These are phyloP conservation scores for Sprattus sprattus DNA, from an alignment of 2,113 vertebrate genomes.

Conservation along the genomic window DNA sequence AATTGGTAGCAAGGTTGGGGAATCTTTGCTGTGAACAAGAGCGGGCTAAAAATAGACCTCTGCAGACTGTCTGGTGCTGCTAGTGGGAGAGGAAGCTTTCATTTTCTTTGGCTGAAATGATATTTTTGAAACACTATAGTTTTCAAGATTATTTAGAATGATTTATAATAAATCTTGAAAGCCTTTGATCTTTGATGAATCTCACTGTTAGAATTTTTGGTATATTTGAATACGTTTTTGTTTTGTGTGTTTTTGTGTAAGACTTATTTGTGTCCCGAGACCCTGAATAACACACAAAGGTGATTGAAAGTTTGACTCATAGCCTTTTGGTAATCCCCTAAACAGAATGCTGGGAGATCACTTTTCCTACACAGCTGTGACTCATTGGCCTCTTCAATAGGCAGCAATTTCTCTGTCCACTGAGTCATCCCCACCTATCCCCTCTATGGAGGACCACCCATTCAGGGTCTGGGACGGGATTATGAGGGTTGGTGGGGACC, in stretches of 20 bases:
- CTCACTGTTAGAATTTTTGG: neutral
- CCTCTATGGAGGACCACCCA: conserved; percentile 53
- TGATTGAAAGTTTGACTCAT: neutral
- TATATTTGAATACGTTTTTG: neutral
- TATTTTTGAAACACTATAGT: neutral
- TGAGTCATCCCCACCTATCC: conserved; percentile 47
- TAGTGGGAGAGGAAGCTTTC: neutral
- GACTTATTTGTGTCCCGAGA: neutral
- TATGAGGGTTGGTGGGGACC: neutral
- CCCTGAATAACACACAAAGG: neutral
- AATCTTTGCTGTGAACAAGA: conserved; percentile 3
- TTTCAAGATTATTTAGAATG: neutral
- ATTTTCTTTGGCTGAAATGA: neutral
- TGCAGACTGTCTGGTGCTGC: neutral
- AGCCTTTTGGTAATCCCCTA: neutral
- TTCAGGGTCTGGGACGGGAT: conserved; percentile 24
- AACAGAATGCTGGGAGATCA: neutral
- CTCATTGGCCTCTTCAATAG: conserved; percentile 51
- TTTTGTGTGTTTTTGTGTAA: neutral
- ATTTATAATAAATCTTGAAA: no score
- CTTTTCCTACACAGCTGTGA: conserved; percentile 24
- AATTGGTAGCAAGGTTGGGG: neutral
- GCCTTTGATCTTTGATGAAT: neutral
- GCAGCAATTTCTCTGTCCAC: conserved; percentile 57
- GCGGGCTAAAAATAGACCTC: neutral